Percentiles rank a stretch among this genome's conserved stretches.
These are phyloP conservation scores for Archaeoteleia sp. DNA, from an alignment of 2,888 invertebrate genomes.

Conservation along the genomic window DNA sequence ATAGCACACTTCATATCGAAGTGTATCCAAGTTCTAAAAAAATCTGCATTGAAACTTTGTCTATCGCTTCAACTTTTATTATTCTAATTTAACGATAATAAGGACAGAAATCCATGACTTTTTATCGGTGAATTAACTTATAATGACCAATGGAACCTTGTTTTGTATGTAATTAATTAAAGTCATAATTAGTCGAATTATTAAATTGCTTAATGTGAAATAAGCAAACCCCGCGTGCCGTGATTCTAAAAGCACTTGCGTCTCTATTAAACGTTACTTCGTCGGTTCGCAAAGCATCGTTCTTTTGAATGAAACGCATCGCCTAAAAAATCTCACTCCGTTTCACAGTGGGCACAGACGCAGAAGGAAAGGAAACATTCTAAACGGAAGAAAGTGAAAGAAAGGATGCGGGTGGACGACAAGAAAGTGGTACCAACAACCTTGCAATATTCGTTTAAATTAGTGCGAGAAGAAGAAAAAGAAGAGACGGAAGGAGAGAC, in stretches of 20 bases:
- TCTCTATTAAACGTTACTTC: slow-evolving; percentile 25
- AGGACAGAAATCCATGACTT: too few species aligned
- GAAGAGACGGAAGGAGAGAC: slow-evolving; percentile 7
- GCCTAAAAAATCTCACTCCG: slow-evolving; percentile 27
- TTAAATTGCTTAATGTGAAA: slow-evolving; percentile 26
- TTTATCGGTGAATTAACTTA: too few species aligned
- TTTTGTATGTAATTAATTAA: too few species aligned
- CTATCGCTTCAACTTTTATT: slow-evolving; percentile 40
- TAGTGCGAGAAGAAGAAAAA: slow-evolving; percentile 28
- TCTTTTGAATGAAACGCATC: slow-evolving; percentile 15
- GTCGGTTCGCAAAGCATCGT: slow-evolving; percentile 24
- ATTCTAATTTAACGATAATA: slow-evolving; percentile 27
- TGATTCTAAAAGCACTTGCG: slow-evolving; percentile 25
- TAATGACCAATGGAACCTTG: too few species aligned
- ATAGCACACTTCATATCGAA: slow-evolving; percentile 48
- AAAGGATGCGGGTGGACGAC: slow-evolving; percentile 4
- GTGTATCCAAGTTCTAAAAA: slow-evolving; percentile 35
- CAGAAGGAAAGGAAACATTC: slow-evolving; percentile 31
- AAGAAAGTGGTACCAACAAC: slow-evolving; percentile 17
- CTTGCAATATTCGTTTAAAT: slow-evolving; percentile 34
- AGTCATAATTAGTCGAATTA: slow-evolving; percentile 5
- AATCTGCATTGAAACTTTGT: slow-evolving; percentile 40
- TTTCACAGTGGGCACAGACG: slow-evolving; percentile 32
- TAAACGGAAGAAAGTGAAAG: slow-evolving; percentile 15
- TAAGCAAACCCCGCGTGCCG: slow-evolving; percentile 18